phyloP scores from a whole-genome alignment of 2,113 vertebrate genomes.

The Oncorhynchus tshawytscha region DNA sequence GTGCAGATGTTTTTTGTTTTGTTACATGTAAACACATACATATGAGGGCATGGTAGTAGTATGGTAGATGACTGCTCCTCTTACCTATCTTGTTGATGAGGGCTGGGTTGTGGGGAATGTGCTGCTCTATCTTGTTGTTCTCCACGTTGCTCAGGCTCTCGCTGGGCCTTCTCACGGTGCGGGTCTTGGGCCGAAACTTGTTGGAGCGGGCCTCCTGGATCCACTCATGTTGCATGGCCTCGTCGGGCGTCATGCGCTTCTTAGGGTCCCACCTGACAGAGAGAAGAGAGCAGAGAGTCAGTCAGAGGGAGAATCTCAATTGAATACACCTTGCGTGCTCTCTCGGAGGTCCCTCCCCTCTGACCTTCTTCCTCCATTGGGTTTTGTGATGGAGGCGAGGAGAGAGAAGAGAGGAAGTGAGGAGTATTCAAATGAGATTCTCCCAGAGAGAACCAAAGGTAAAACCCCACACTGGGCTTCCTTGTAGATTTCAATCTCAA shows the following conservation, averaged over 20 bases:
- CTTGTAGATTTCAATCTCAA: too few relatives aligned
- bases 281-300: background rate
- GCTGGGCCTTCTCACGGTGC: background rate
- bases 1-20: too few relatives aligned
- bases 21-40: too few relatives aligned
- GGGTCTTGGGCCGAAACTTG: background rate
- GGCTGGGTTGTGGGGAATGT: background rate
- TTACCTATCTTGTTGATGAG: conserved; percentile 2
- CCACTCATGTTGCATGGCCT: conserved; percentile 80
- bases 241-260: conserved; percentile 79
- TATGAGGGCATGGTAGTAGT: background rate
- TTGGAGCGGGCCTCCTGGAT: conserved; percentile 42
- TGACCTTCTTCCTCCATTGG: too few relatives aligned
- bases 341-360: too few relatives aligned
- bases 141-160: background rate
- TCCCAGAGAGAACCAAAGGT: too few relatives aligned
- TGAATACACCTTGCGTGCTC: too few relatives aligned
- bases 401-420: too few relatives aligned
- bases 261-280: conserved; percentile 78
- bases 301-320: background rate
- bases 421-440: too few relatives aligned
- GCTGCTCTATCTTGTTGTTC: background rate
- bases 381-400: too few relatives aligned
- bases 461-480: too few relatives aligned
- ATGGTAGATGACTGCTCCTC: background rate